Conservation (phyloP, 2,797 vertebrate species). For the Rhinichthys osculus region DNA sequence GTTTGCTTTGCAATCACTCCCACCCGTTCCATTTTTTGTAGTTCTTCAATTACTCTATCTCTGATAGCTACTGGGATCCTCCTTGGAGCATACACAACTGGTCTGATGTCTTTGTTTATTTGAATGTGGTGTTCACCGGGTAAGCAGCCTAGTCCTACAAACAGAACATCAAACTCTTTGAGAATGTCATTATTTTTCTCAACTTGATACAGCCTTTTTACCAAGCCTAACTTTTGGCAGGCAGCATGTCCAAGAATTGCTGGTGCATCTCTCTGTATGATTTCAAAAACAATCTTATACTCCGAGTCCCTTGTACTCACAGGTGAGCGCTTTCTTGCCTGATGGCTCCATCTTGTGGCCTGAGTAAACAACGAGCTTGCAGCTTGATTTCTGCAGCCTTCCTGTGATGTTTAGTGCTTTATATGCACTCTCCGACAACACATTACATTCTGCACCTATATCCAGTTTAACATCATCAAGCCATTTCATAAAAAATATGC, state of each 20-base stretch:
- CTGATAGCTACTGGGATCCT: not conserved
- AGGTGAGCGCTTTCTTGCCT: not conserved
- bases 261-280: not conserved
- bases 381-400: too few species aligned
- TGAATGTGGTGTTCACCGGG: not conserved
- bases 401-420: not conserved
- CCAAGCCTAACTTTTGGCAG: not conserved
- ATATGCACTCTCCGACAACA: not conserved
- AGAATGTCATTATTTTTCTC: not conserved
- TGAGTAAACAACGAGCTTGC: not conserved
- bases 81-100: too few species aligned
- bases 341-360: not conserved
- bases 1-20: not conserved
- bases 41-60: not conserved
- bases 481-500: too few species aligned
- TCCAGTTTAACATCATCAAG: not conserved
- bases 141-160: not conserved
- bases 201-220: not conserved
- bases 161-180: not conserved
- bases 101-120: not conserved
- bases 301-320: too few species aligned
- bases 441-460: not conserved
- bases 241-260: not conserved
- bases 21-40: not conserved
- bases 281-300: not conserved